Percentiles rank a stretch among this genome's conserved stretches.
Conservation (phyloP, 1,140 invertebrate species). For the Harpegnathos saltator region DNA sequence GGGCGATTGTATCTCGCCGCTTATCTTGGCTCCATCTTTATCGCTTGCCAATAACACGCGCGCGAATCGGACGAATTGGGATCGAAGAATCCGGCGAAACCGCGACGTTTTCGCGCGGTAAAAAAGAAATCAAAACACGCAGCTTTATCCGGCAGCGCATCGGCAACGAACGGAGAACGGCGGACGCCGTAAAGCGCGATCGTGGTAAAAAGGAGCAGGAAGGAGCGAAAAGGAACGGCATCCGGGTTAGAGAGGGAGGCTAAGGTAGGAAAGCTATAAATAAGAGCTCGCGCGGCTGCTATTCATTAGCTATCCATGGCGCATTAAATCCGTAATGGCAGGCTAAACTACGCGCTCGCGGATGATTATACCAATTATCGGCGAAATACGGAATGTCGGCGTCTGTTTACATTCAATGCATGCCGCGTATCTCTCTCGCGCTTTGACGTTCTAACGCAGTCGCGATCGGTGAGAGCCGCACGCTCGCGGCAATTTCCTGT, state of each 20-base stretch:
- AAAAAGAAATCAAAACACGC: background rate
- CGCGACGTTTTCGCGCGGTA: too few species aligned
- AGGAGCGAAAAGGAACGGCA: background rate
- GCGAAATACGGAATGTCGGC: constrained; percentile 41
- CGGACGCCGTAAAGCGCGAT: too few species aligned
- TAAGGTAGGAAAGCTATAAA: background rate
- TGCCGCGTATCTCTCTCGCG: constrained; percentile 15
- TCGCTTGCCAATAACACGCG: too few species aligned
- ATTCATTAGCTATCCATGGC: constrained; percentile 69
- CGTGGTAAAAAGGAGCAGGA: background rate
- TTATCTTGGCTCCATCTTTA: too few species aligned
- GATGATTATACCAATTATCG: constrained; percentile 75
- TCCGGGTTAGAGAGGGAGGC: background rate
- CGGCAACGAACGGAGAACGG: background rate
- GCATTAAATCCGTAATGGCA: constrained; percentile 69
- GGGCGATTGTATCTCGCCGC: too few species aligned
- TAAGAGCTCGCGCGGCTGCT: constrained; percentile 23
- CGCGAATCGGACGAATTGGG: too few species aligned
- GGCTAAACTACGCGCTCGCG: constrained; percentile 67
- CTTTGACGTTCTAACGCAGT: constrained; percentile 21
- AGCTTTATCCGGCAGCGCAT: background rate
- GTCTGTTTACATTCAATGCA: constrained; percentile 61
- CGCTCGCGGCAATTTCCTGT: constrained; percentile 54
- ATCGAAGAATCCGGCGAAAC: too few species aligned
- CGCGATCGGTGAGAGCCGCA: background rate